phyloP scores from a whole-genome alignment of 2,797 vertebrate species.

The Taeniopygia guttata region DNA sequence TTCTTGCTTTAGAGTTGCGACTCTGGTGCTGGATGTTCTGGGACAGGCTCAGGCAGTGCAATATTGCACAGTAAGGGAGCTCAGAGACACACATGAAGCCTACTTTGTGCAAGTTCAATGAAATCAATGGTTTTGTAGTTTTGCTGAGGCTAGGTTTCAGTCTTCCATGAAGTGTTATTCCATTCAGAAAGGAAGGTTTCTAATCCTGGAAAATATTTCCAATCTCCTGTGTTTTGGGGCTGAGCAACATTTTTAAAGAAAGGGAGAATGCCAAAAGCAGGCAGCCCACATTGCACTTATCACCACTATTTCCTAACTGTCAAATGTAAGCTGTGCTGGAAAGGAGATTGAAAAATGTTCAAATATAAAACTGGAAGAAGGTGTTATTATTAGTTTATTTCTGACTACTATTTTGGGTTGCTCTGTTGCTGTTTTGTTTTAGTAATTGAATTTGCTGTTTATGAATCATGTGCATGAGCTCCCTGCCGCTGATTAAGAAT shows the following conservation, averaged over 20 bases:
- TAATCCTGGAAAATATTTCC: neutral
- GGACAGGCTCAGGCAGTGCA: neutral
- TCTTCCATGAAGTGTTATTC: neutral
- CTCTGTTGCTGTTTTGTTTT: neutral
- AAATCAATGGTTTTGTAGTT: neutral
- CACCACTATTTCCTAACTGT: neutral
- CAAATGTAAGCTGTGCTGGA: neutral
- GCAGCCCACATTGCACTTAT: neutral
- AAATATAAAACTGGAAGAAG: neutral
- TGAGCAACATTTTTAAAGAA: neutral
- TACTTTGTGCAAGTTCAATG: accelerated
- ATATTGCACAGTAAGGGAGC: neutral
- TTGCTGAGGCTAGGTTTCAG: neutral
- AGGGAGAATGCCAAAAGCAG: neutral
- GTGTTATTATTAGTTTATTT: neutral
- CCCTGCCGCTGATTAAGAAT: neutral
- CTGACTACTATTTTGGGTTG: neutral
- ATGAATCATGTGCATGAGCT: neutral
- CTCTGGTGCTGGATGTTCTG: neutral
- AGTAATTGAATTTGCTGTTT: neutral
- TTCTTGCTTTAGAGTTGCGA: neutral
- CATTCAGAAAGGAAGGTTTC: neutral
- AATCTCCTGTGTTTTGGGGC: neutral
- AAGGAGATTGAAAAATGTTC: neutral
- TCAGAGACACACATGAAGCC: neutral